A percentile compares a stretch with the other conserved stretches of the same genome.
Conservation (phyloP, 1,140 invertebrate species). For the Harlomillsia oculata region DNA sequence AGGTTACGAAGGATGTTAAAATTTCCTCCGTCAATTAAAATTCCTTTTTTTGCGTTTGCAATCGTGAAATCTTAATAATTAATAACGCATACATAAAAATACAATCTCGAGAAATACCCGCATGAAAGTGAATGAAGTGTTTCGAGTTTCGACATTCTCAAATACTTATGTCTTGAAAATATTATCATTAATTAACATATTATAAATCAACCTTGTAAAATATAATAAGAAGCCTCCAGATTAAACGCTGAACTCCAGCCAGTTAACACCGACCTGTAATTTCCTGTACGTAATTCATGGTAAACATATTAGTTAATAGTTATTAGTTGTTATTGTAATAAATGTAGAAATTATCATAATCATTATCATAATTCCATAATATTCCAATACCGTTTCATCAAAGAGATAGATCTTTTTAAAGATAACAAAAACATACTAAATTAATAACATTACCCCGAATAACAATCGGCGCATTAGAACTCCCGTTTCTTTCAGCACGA, state of each 20-base stretch:
- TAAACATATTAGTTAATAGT: not conserved
- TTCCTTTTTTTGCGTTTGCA: conserved; percentile 19
- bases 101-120: not conserved
- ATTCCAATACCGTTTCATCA: no score
- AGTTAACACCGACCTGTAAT: conserved; percentile 12
- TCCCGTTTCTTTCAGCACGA: conserved; percentile 13
- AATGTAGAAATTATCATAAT: no score
- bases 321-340: not conserved
- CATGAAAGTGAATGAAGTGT: not conserved
- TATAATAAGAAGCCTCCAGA: conserved; percentile 16
- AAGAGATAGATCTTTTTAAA: not conserved
- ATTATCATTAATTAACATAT: not conserved
- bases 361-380: no score
- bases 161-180: not conserved
- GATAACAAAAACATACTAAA: not conserved
- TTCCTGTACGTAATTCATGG: not conserved
- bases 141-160: not conserved
- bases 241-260: conserved; percentile 19
- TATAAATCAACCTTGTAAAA: conserved; percentile 1
- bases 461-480: conserved; percentile 1
- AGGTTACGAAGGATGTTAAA: conserved; percentile 22
- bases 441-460: conserved; percentile 2
- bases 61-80: conserved; percentile 20
- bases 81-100: not conserved
- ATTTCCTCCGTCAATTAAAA: conserved; percentile 21